A percentile compares a stretch with the other conserved stretches of the same genome.
Conservation (phyloP, 2,888 invertebrate genomes). For the Diarsia rubi region DNA sequence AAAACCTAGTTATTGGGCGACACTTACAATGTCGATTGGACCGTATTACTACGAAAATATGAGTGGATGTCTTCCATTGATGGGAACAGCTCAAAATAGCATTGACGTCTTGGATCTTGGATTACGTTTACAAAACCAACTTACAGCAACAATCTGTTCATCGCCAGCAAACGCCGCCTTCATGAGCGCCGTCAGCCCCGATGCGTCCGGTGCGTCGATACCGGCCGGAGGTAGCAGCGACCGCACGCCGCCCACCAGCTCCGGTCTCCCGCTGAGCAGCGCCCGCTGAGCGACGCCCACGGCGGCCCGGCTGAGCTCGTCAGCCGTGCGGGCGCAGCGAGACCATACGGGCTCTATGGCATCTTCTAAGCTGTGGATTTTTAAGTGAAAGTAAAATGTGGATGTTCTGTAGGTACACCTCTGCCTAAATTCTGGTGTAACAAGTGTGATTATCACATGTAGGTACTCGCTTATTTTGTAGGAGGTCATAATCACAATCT, state of each 20-base stretch:
- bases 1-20: background rate
- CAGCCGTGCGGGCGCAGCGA: slow-evolving; percentile 77
- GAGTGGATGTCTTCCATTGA: background rate
- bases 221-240: slow-evolving; percentile 93
- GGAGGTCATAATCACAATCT: background rate
- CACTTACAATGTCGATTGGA: background rate
- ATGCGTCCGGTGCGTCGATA: slow-evolving; percentile 94
- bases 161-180: slow-evolving; percentile 95
- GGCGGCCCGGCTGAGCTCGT: slow-evolving; percentile 92
- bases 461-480: background rate
- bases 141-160: slow-evolving; percentile 93
- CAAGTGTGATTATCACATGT: background rate
- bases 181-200: slow-evolving; percentile 96
- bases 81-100: background rate
- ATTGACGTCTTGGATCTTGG: background rate
- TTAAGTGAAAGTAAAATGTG: background rate
- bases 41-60: background rate
- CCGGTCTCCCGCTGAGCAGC: slow-evolving; percentile 94
- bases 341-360: slow-evolving; percentile 88
- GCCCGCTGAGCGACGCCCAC: slow-evolving; percentile 95
- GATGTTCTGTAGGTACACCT: background rate
- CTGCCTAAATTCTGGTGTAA: background rate
- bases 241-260: slow-evolving; percentile 94
- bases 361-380: slow-evolving; percentile 89
- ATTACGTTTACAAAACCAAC: slow-evolving; percentile 52